Evolutionary conservation across 2,888 invertebrate genomes (phyloP), one percentile per base, ranked within the genome.

Genomic region (Troilus luridus): DNA sequence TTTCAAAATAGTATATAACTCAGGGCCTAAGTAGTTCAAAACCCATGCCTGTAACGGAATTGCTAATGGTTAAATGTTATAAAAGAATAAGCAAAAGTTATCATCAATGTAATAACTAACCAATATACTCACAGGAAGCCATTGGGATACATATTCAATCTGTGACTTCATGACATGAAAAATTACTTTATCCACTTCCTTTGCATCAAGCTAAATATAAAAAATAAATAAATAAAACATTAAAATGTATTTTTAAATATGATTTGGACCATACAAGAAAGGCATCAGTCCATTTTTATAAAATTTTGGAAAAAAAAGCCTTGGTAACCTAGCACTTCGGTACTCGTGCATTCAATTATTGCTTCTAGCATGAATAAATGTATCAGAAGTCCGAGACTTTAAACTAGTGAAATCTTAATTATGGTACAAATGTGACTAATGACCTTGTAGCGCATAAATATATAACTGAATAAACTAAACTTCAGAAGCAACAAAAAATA

Each of bases 131-230:
- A 97, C 97, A 93, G 96, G 96, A 93, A 97, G 95, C 93, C 95
- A 95, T 93, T 96, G 96, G 5, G 96, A 94, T 88, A 96, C 95
- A 93, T 96, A 95, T 91, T 96, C 95, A 27, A 97, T 93, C 93
- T 97, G 96, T 91, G 95, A 95, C 92, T 96, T 96, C 88, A 98
- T 95, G 88, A 97, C 95, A 92, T 96, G 96, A 92, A 96, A 95
- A 89, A 98, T 96, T 94, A 98, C 97, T 92, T 95, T 95, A 94
- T 98, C 98, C 67, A 98, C 94, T 93, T 97, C 96, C n/a, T 96
- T 95, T 59, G 98, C 97, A 94, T 98, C 98, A 92, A 98, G 95
- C 95, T 97, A 93, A 92, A 95, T 41, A 5, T 14, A 77, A 77
- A 14, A 77, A 41, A 41, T 17, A 64, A 64, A 64, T 62, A 60